A percentile compares a stretch with the other conserved stretches of the same genome.
Conservation (phyloP, 2,888 invertebrate species). For the Pelosia muscerda region DNA sequence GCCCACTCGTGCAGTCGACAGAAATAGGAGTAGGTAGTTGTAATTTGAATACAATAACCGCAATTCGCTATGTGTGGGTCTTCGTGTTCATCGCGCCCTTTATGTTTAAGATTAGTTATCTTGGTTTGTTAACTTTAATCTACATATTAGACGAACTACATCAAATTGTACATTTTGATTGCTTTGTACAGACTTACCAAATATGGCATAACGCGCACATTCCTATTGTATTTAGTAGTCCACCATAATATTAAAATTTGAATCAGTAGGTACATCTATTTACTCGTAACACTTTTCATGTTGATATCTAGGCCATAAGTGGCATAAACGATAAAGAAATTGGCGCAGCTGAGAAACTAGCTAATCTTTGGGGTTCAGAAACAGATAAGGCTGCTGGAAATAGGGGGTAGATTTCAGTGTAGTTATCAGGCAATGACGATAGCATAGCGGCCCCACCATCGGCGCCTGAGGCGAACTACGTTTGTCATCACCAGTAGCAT, state of each 20-base stretch:
- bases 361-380: conserved; percentile 54
- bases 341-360: conserved; percentile 51
- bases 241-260: background rate
- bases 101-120: conserved; percentile 17
- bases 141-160: background rate
- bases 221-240: background rate
- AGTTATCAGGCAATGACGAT: conserved; percentile 70
- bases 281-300: conserved; percentile 25
- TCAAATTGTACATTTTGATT: conserved; percentile 1
- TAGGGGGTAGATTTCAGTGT: conserved; percentile 71
- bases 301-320: conserved; percentile 39
- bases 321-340: conserved; percentile 56
- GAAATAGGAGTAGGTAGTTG: conserved; percentile 49
- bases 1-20: conserved; percentile 46
- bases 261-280: conserved; percentile 5
- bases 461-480: conserved; percentile 45
- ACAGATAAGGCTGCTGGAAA: conserved; percentile 53
- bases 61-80: conserved; percentile 47
- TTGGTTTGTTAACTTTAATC: conserved; percentile 12
- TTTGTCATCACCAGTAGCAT: conserved; percentile 70
- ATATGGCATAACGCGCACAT: background rate
- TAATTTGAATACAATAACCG: conserved; percentile 68
- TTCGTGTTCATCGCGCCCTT: conserved; percentile 28
- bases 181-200: background rate
- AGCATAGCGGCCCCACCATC: conserved; percentile 64